Conservation (phyloP, 2,797 vertebrate species). For the Melanotaenia boesemani region DNA sequence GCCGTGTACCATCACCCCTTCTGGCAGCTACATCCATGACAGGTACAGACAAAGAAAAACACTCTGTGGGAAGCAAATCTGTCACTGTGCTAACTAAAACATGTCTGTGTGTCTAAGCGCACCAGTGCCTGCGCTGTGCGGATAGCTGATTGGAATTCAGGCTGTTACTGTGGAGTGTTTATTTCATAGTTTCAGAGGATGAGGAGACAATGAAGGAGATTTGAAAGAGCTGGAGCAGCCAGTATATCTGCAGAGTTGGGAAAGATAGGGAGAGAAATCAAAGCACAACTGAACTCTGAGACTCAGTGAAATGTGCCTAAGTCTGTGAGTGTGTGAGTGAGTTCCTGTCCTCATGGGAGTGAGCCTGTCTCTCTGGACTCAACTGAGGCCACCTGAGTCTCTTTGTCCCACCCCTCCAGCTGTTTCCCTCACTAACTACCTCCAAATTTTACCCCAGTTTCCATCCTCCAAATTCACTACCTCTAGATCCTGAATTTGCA, state of each 20-base stretch:
- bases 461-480: conserved; percentile 26
- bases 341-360: conserved; percentile 63
- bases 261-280: conserved; percentile 41
- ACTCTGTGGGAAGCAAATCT: conserved; percentile 75
- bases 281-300: conserved; percentile 59
- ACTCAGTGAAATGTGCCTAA: conserved; percentile 31
- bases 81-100: conserved; percentile 80
- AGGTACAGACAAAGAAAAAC: conserved; percentile 77
- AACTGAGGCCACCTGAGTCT: conserved; percentile 80
- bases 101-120: conserved; percentile 60
- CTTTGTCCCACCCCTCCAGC: conserved; percentile 69
- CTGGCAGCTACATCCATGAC: conserved; percentile 80
- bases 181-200: conserved; percentile 48
- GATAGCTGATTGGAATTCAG: conserved; percentile 65
- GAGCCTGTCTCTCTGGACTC: conserved; percentile 70
- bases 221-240: conserved; percentile 50
- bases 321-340: conserved; percentile 29
- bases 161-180: conserved; percentile 48
- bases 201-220: conserved; percentile 44
- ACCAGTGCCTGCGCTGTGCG: conserved; percentile 21
- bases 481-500: conserved; percentile 5
- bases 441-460: conserved; percentile 25
- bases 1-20: conserved; percentile 70
- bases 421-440: conserved; percentile 60
- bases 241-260: conserved; percentile 20